Evolutionary conservation across 2,113 vertebrate genomes (phyloP), one percentile per base, ranked within the genome.

Genomic region (Dipodomys ordii): DNA sequence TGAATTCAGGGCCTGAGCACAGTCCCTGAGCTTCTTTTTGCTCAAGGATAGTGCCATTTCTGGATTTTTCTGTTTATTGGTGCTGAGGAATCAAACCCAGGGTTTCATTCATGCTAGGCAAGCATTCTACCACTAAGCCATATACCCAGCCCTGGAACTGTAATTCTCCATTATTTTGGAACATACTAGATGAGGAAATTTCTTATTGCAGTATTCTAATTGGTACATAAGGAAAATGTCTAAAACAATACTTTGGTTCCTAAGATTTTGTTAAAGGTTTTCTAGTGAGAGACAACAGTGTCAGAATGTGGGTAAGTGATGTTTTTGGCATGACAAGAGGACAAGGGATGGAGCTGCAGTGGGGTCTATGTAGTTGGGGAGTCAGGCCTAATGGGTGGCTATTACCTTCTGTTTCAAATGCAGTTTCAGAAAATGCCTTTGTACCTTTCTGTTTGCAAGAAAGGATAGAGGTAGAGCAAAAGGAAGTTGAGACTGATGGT

Each of bases 141-240:
- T 39, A 39, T 39, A 6, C 39, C 39, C 39, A 39, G 39, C 39
- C 39, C 39, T 39, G 39, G 39, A 4, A 39, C 39, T 39, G 39
- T n/a, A 91, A 78, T 78, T 32, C 44, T 85, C 95, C 11, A 10
- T 68, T 87, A 74, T 80, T n/a, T 67, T 76, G 30, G 35, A 32
- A 62, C 12, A 79, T 60, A 62, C 19, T 22, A 12, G 32, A 28
- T 32, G 49, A 76, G 23, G 72, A 67, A 9, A 68, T 74, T 65
- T 69, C 49, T 79, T 32, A 46, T 46, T 81, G 20, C 0, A 30
- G 60, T 64, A 46, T 72, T 5, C 73, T 94, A 69, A 67, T 15
- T 83, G 62, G 23, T 71, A 72, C 28, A 76, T 12, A 71, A 64
- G 35, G 64, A 84, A 87, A 84, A 76, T 78, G 73, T 76, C 28